Base-by-base conservation (phyloP, 2,888 invertebrate genomes). In the Diarsia mendica region DNA sequence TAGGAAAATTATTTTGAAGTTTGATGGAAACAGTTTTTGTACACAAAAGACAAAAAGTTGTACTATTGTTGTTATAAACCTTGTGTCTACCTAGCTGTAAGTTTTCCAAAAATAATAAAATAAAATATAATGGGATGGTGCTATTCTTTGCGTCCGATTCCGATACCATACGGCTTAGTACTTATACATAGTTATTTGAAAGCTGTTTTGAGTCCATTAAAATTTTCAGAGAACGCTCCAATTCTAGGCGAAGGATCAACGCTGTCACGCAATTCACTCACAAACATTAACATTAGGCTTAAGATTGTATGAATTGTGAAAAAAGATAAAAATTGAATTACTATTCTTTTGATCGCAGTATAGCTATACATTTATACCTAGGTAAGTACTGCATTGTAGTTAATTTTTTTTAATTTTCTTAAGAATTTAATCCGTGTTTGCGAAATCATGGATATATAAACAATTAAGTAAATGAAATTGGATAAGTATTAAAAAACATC, bases 291-390 rank as follows among this genome's bases (percentile, higher is more conserved):
- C 33, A 78, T 65, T 75, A 64, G 51, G 51, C 60, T 39, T 72
- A 71, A 73, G 58, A 67, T 84, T 75, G 67, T 51, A 78, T 33
- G 61, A 76, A 13, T 67, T 3, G 48, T 44, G 48, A 71, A 65
- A 71, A 28, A 75, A 64, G 28, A 70, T 55, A 58, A 64, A 64
- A 79, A 79, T 58, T 39, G 11, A 49, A 61, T 55, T 44, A 46
- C 44, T 28, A 33, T 67, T 20, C 18, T 77, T 70, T 55, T 33
- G 13, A 44, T 55, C 9, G n/a, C 15, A n/a, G 28, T 23, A n/a
- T n/a, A n/a, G n/a, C n/a, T n/a, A n/a, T n/a, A n/a, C n/a, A n/a
- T n/a, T n/a, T n/a, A n/a, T n/a, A n/a, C n/a, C n/a, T n/a, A n/a
- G n/a, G n/a, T n/a, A n/a, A n/a, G n/a, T n/a, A n/a, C n/a, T n/a